Conservation (phyloP, 1,140 invertebrate genomes). For the Leptinotarsa lineolata region DNA sequence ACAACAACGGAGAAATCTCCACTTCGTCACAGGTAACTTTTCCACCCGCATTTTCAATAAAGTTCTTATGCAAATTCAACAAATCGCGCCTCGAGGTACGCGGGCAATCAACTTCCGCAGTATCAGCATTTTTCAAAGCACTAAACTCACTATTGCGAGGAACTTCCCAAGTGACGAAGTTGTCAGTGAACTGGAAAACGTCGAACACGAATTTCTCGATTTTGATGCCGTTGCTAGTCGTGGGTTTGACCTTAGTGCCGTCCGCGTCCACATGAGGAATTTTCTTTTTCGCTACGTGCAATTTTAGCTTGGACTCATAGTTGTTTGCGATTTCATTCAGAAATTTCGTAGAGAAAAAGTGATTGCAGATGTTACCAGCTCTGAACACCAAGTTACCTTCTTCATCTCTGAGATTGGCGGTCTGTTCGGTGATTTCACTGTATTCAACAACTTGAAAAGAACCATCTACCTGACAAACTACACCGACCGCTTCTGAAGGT, state of each 20-base stretch:
- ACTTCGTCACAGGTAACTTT: constrained; percentile 67
- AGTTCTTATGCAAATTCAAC: constrained; percentile 80
- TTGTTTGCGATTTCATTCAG: constrained; percentile 68
- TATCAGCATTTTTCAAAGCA: constrained; percentile 93
- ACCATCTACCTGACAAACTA: constrained; percentile 88
- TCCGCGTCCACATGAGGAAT: constrained; percentile 83
- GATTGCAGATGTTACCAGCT: constrained; percentile 98
- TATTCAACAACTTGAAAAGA: constrained; percentile 96
- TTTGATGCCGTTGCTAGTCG: constrained; percentile 93
- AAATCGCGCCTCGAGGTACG: constrained; percentile 82
- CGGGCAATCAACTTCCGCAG: constrained; percentile 86
- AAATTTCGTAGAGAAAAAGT: constrained; percentile 92
- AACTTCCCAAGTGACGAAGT: constrained; percentile 94
- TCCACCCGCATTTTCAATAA: constrained; percentile 84
- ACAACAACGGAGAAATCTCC: constrained; percentile 91
- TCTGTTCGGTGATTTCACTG: constrained; percentile 89
- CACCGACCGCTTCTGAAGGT: constrained; percentile 92
- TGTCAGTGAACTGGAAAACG: constrained; percentile 91
- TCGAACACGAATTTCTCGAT: constrained; percentile 99
- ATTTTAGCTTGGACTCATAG: constrained; percentile 74
- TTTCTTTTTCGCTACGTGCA: constrained; percentile 98
- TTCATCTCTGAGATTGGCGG: constrained; percentile 77
- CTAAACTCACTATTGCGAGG: constrained; percentile 93
- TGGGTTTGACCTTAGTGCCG: constrained; percentile 75
- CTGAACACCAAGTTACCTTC: constrained; percentile 87